Percentiles rank a stretch among this genome's conserved stretches.
Evolutionary conservation across 1,140 invertebrate genomes (phyloP).

Genomic region (Conus betulinus): DNA sequence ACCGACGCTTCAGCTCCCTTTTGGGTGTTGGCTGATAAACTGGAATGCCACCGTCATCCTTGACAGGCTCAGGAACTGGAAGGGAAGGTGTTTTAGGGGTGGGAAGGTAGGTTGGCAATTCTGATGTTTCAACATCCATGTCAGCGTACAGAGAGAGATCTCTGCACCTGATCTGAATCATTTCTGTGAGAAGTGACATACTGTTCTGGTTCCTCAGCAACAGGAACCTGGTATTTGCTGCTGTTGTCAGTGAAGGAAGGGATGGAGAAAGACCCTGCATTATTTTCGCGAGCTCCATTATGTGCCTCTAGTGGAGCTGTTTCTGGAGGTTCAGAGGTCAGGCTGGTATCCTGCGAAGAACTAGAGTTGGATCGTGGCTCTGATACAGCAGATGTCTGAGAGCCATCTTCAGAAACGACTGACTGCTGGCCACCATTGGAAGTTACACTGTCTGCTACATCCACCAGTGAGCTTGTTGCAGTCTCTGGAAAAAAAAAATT

Average conservation of each 20-base stretch:
- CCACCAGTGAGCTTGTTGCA: not conserved
- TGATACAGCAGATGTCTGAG: not conserved
- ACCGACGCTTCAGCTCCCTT: constrained; percentile 78
- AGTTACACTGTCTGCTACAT: not conserved
- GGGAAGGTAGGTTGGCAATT: constrained; percentile 11
- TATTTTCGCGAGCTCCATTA: not conserved
- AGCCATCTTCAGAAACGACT: not conserved
- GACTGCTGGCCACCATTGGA: not conserved
- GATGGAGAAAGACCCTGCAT: constrained; percentile 14
- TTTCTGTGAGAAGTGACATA: not conserved
- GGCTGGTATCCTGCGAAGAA: not conserved
- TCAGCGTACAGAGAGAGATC: not conserved
- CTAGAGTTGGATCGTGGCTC: not conserved
- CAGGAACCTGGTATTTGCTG: constrained; percentile 27
- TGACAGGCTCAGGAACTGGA: constrained; percentile 34
- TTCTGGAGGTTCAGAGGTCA: not conserved
- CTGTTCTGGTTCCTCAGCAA: constrained; percentile 16
- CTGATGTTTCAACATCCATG: not conserved
- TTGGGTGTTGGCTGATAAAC: constrained; percentile 82
- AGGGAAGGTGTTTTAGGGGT: constrained; percentile 40
- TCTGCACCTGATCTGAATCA: not conserved
- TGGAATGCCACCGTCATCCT: constrained; percentile 68
- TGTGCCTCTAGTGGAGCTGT: not conserved
- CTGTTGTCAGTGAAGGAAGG: constrained; percentile 27
- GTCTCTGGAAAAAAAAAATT: not conserved